phyloP scores from a whole-genome alignment of 37 sponge, comb jelly and placozoan genomes.

The Cliona cf. orientalis region DNA sequence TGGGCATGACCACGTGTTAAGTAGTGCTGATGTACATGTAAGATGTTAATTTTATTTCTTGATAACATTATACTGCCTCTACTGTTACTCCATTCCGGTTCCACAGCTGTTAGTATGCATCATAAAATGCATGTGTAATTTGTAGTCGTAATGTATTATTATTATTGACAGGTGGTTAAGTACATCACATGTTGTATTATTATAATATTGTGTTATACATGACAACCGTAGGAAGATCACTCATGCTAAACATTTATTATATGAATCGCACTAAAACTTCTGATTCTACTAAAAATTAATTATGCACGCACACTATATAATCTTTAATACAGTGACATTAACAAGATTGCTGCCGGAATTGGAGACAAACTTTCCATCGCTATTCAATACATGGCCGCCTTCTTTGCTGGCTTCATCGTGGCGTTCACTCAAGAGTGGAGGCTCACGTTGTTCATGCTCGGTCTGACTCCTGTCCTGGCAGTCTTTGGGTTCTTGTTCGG shows the following conservation, averaged over 20 bases:
- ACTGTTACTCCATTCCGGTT: no score
- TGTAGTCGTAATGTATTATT: no score
- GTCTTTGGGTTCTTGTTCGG: not conserved
- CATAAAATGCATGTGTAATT: no score
- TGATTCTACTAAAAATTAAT: not conserved
- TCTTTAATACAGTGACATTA: slow-evolving; percentile 36
- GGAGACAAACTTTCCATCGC: slow-evolving; percentile 63
- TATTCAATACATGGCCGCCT: slow-evolving; percentile 48
- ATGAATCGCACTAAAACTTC: not conserved
- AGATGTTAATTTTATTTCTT: not conserved
- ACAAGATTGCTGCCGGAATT: slow-evolving; percentile 67
- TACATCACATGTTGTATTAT: no score
- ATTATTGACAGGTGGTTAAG: no score
- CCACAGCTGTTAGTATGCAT: no score
- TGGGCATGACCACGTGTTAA: not conserved
- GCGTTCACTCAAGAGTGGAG: slow-evolving; percentile 36
- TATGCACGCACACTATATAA: not conserved
- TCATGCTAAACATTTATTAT: no score
- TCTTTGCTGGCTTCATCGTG: slow-evolving; percentile 47
- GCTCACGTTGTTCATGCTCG: slow-evolving; percentile 53
- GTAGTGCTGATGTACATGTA: not conserved
- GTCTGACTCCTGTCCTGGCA: slow-evolving; percentile 41
- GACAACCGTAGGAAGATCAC: no score
- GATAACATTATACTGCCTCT: not conserved
- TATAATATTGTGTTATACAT: not conserved